Evolutionary conservation across 2,797 vertebrate genomes (phyloP), one percentile per base, ranked within the genome.

Genomic region (Parauchenoglanis punctatus): DNA sequence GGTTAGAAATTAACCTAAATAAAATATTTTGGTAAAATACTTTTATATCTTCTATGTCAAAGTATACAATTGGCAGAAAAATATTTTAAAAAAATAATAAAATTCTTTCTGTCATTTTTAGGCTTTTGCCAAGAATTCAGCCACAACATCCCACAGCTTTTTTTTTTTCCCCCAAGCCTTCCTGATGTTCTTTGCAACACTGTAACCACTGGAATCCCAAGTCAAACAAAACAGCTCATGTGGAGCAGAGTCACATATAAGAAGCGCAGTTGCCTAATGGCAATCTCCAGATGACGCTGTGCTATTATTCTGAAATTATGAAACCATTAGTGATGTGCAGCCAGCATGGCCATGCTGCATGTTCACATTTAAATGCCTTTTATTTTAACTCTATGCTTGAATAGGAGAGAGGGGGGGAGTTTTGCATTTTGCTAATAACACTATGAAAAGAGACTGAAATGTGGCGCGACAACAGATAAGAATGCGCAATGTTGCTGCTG

Each of bases 361-460:
- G 93, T 94, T 95, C 92, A 94, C 90, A 93, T 94, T 94, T 91
- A 94, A 93, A 94, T 95, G 93, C 92, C 92, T 95, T 95, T 94
- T 93, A 94, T 95, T 93, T 93, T 92, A 92, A 93, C 92, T 94
- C 93, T 93, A 94, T 93, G 94, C 94, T 92, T 94, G 92, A 93
- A 89, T 92, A 40, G 59, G 92, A 90, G 81, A 91, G 92, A 93
- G 92, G 93, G 92, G 92, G 49, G 63, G 87, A 91, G 92, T 92
- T 93, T 93, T 94, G 93, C 90, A 87, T 89, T 93, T 90, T 92
- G 93, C 92, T 93, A 90, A 94, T 94, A 94, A 95, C 91, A 87
- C 94, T 91, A 91, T 89, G 91, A 93, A 94, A 93, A 94, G 93
- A 93, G 93, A 93, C 89, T 90, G 84, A 87, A 90, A 92, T 91